Evolutionary conservation across 2,888 invertebrate species (phyloP).

Genomic region (Papilio elwesi): DNA sequence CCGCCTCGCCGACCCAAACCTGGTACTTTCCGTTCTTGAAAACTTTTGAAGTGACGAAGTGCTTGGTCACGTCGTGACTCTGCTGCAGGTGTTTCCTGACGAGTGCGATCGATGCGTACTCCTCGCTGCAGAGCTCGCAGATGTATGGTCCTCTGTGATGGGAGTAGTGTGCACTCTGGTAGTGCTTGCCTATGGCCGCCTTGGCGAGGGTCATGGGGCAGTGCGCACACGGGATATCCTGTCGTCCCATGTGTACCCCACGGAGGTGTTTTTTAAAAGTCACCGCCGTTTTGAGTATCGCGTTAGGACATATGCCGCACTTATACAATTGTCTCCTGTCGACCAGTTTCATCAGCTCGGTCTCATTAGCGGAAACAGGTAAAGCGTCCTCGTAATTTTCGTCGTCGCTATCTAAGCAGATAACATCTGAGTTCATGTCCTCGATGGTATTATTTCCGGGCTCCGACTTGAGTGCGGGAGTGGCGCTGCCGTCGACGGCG

Average conservation of each 20-base stretch:
- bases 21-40: slow-evolving; percentile 1
- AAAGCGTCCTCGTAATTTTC: slow-evolving; percentile 56
- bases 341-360: slow-evolving; percentile 29
- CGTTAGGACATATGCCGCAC: slow-evolving; percentile 59
- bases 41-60: slow-evolving; percentile 11
- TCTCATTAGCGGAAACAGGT: slow-evolving; percentile 55
- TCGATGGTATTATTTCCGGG: slow-evolving; percentile 43
- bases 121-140: slow-evolving; percentile 23
- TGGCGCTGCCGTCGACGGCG: slow-evolving; percentile 12
- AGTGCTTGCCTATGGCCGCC: slow-evolving; percentile 56
- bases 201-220: slow-evolving; percentile 44
- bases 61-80: slow-evolving; percentile 9
- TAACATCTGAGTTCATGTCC: slow-evolving; percentile 47
- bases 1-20: slow-evolving; percentile 10
- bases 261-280: slow-evolving; percentile 60
- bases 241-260: slow-evolving; percentile 42
- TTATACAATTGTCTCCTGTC: slow-evolving; percentile 48
- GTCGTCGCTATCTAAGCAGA: slow-evolving; percentile 75
- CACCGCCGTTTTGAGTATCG: slow-evolving; percentile 44
- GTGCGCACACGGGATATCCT: slow-evolving; percentile 49
- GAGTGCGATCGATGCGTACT: not conserved
- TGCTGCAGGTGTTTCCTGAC: slow-evolving; percentile 29
- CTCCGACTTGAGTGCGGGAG: slow-evolving; percentile 56
- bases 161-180: slow-evolving; percentile 44
- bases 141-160: not conserved